phyloP scores from a whole-genome alignment of 2,113 vertebrate genomes.

The Orycteropus afer region DNA sequence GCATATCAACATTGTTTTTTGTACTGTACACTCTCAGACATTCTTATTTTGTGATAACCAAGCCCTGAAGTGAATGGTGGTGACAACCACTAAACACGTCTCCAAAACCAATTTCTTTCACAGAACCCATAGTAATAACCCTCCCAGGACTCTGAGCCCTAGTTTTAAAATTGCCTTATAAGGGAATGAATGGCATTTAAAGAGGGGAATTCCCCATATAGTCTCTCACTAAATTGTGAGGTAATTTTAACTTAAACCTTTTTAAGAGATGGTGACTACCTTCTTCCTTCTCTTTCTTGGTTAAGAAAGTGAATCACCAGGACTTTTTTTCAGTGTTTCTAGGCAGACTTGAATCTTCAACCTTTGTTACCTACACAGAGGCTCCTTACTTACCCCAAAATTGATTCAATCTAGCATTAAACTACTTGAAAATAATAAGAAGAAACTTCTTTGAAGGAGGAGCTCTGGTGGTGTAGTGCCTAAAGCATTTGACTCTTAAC shows the following conservation, averaged over 20 bases:
- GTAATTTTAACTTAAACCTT: slow-evolving; percentile 22
- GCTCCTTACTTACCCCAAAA: neutral
- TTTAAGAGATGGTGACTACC: neutral
- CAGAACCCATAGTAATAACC: neutral
- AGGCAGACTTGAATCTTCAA: neutral
- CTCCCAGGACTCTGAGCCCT: neutral
- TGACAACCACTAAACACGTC: neutral
- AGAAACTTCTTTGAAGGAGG: too few species aligned
- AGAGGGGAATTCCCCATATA: neutral
- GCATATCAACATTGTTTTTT: neutral
- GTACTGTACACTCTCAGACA: neutral
- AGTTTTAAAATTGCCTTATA: neutral
- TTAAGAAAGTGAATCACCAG: neutral
- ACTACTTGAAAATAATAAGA: neutral
- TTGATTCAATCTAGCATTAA: slow-evolving; percentile 39
- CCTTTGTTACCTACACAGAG: neutral
- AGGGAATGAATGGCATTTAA: neutral
- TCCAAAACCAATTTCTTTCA: neutral
- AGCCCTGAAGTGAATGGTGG: neutral
- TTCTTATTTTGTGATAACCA: slow-evolving; percentile 12
- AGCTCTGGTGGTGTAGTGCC: too few species aligned
- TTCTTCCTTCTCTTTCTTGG: neutral
- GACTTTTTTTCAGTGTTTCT: neutral
- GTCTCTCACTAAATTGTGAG: neutral
- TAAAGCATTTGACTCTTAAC: too few species aligned